Evolutionary conservation across 2,888 invertebrate genomes (phyloP), one percentile per base, ranked within the genome.

Genomic region (Autographa pulchrina): DNA sequence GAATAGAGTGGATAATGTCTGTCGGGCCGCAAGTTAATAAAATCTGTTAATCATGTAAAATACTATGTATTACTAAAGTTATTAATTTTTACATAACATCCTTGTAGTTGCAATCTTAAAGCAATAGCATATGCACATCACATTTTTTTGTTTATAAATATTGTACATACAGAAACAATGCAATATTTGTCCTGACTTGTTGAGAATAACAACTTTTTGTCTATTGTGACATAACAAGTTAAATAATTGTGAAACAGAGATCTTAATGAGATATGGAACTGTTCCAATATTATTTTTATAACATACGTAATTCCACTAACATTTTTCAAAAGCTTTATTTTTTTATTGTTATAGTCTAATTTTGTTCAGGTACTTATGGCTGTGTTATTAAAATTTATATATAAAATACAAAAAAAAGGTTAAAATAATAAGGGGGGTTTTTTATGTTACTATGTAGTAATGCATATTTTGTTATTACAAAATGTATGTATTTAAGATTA

Each of bases 181-280:
- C 78, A 78, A 78, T 78, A 80, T 72, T 76, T 78, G 77, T 78
- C 72, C 65, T 20, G 11, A 62, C 41, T 68, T 62, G 56, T 67
- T 75, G 70, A 80, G 18, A 75, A 65, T 80, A 80, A 72, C 59
- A 58, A 35, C n/a, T 43, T 5, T 32, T 64, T 61, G 56, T 58
- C 41, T 70, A 75, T 35, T 62, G 65, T 68, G 75, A 54, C 20
- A 11, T 75, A 70, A 62, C 58, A 69, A 65, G n/a, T 48, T 59
- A 52, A 35, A 65, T 70, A 62, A 65, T 63, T 68, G 52, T 65
- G 65, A 16, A 58, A 31, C 62, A 58, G 54, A 72, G 60, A 65
- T 67, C 77, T 80, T 80, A 16, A 76, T 80, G 77, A 78, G 81
- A 78, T 78, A 78, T 80, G 81, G 77, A 78, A 63, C n/a, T 61